A percentile compares a stretch with the other conserved stretches of the same genome.
Conservation (phyloP, 2,888 invertebrate species). For the Alsophila aescularia region DNA sequence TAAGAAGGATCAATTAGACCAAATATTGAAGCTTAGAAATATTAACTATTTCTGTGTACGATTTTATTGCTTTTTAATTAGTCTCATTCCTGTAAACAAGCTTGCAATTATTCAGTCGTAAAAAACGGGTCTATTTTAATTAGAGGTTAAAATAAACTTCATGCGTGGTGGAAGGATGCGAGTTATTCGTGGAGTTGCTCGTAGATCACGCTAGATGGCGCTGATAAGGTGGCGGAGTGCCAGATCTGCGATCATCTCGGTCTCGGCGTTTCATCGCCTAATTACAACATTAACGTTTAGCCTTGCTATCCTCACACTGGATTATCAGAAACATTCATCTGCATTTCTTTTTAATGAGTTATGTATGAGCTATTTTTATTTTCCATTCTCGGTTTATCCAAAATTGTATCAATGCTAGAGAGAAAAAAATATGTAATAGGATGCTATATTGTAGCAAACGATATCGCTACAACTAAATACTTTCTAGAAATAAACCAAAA, state of each 20-base stretch:
- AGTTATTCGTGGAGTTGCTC: slow-evolving; percentile 58
- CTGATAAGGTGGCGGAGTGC: slow-evolving; percentile 74
- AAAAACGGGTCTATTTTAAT: slow-evolving; percentile 3
- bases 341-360: neutral
- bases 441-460: neutral
- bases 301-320: slow-evolving; percentile 47
- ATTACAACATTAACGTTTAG: slow-evolving; percentile 59
- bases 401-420: too few species aligned
- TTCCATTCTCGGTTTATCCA: too few species aligned
- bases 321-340: slow-evolving; percentile 34
- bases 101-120: slow-evolving; percentile 1
- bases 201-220: slow-evolving; percentile 79
- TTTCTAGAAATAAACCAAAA: slow-evolving; percentile 33
- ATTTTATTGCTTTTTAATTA: slow-evolving; percentile 26
- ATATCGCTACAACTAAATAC: slow-evolving; percentile 33
- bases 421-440: too few species aligned
- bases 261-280: slow-evolving; percentile 63
- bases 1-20: slow-evolving; percentile 36
- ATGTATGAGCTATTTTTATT: neutral
- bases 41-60: slow-evolving; percentile 6
- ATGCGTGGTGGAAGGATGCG: slow-evolving; percentile 36
- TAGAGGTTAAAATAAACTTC: slow-evolving; percentile 16
- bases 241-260: slow-evolving; percentile 72
- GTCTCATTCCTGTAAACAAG: slow-evolving; percentile 23
- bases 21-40: slow-evolving; percentile 7